Percentiles rank a stretch among this genome's conserved stretches.
Evolutionary conservation across 2,888 invertebrate genomes (phyloP).

Genomic region (Cerceris rybyensis): DNA sequence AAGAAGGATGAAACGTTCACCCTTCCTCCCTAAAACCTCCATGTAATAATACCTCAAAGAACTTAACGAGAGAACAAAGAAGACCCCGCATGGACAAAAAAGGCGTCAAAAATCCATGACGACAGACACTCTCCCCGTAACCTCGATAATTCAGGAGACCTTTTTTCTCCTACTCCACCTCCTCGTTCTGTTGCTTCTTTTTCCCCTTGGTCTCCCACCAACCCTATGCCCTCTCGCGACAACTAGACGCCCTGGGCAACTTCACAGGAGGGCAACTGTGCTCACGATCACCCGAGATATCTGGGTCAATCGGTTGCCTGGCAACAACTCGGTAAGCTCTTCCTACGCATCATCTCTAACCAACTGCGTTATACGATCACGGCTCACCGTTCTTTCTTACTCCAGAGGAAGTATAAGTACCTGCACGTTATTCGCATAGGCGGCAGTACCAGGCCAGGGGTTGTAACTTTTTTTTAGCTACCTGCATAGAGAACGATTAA

Average conservation of each 20-base stretch:
- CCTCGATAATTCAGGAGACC: slow-evolving; percentile 8
- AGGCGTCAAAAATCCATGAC: background rate
- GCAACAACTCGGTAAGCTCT: slow-evolving; percentile 70
- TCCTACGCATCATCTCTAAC: slow-evolving; percentile 69
- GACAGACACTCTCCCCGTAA: background rate
- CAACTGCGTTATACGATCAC: slow-evolving; percentile 33
- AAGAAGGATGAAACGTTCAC: too few species aligned
- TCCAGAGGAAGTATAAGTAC: slow-evolving; percentile 30
- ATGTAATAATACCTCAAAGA: background rate
- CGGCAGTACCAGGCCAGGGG: too few species aligned
- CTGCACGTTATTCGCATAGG: background rate
- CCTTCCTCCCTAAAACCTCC: background rate
- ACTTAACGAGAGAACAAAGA: background rate
- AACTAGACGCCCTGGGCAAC: slow-evolving; percentile 53
- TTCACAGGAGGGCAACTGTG: slow-evolving; percentile 44
- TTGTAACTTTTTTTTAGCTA: too few species aligned
- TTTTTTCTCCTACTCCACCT: slow-evolving; percentile 3
- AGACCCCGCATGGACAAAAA: background rate
- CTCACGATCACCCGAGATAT: slow-evolving; percentile 58
- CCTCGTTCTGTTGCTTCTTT: slow-evolving; percentile 10
- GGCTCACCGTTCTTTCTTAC: slow-evolving; percentile 14
- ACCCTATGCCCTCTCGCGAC: slow-evolving; percentile 37
- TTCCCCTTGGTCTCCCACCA: background rate
- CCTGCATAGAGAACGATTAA: too few species aligned
- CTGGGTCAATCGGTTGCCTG: slow-evolving; percentile 75